Conservation (phyloP, 1,140 invertebrate species). For the Calephelis nemesis region DNA sequence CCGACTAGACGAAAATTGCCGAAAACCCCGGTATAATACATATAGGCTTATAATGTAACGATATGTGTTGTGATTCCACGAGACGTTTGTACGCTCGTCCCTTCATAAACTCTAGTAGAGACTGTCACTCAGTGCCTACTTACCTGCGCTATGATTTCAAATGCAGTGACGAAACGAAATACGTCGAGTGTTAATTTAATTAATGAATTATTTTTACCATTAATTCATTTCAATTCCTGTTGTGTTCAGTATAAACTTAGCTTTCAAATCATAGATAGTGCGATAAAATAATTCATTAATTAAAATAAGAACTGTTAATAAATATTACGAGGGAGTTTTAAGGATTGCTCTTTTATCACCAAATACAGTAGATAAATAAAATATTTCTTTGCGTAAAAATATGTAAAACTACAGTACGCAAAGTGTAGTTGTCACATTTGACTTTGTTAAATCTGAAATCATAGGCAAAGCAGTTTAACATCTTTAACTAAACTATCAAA, state of each 20-base stretch:
- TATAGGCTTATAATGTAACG: slow-evolving; percentile 72
- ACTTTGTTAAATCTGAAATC: slow-evolving; percentile 14
- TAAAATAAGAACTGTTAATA: slow-evolving; percentile 11
- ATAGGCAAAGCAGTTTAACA: not conserved
- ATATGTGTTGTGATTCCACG: slow-evolving; percentile 75
- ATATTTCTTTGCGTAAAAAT: slow-evolving; percentile 4
- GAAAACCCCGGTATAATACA: slow-evolving; percentile 94
- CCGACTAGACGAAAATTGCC: slow-evolving; percentile 94
- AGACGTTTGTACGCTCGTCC: slow-evolving; percentile 59
- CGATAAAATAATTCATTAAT: slow-evolving; percentile 13
- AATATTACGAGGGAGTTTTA: slow-evolving; percentile 8
- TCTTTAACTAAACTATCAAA: not conserved
- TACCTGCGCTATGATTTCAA: slow-evolving; percentile 44
- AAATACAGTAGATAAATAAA: slow-evolving; percentile 8
- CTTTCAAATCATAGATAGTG: not conserved
- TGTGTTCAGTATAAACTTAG: not conserved
- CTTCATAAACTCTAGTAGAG: slow-evolving; percentile 67
- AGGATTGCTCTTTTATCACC: slow-evolving; percentile 9
- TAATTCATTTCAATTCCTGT: not conserved
- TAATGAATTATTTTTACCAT: slow-evolving; percentile 29
- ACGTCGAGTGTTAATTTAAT: slow-evolving; percentile 27
- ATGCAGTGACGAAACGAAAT: slow-evolving; percentile 23
- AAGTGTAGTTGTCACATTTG: slow-evolving; percentile 12
- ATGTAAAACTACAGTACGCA: slow-evolving; percentile 16
- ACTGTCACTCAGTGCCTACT: slow-evolving; percentile 74